A percentile compares a stretch with the other conserved stretches of the same genome.
phyloP scores from a whole-genome alignment of 1,140 invertebrate genomes.

The Formica selysi region DNA sequence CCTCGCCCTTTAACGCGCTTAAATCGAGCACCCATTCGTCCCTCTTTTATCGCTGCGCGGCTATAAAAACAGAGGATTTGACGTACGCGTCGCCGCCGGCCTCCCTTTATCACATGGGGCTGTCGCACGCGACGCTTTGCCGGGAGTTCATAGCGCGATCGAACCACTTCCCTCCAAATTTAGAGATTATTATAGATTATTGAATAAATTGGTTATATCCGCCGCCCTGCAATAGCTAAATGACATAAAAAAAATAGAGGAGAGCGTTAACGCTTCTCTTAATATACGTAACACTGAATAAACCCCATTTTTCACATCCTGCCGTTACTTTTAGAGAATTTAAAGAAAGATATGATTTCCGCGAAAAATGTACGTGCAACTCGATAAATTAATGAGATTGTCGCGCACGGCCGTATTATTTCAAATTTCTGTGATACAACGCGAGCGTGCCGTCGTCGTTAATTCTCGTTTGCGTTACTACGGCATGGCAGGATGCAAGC shows the following conservation, averaged over 20 bases:
- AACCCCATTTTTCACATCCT: not conserved
- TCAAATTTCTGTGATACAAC: not conserved
- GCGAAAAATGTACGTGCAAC: constrained; percentile 10
- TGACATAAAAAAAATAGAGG: not conserved
- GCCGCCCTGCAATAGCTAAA: not conserved
- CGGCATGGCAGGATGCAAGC: constrained; percentile 15
- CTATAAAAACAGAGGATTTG: not conserved
- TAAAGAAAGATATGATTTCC: not conserved
- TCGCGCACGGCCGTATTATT: constrained; percentile 15
- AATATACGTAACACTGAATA: too few species aligned
- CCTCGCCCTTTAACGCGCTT: not conserved
- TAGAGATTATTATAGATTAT: not conserved
- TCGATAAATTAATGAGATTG: constrained; percentile 9
- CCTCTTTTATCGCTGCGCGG: not conserved
- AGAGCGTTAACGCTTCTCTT: not conserved
- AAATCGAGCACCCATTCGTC: not conserved
- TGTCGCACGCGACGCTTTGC: not conserved
- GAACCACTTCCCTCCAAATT: not conserved
- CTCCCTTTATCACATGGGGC: too few species aligned
- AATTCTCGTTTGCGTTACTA: constrained; percentile 40
- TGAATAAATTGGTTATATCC: not conserved
- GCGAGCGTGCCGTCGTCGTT: constrained; percentile 6
- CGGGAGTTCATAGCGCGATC: not conserved
- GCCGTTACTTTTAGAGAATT: not conserved
- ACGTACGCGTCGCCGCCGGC: not conserved